A percentile compares a stretch with the other conserved stretches of the same genome.
Conservation (phyloP, 2,113 vertebrate species). For the Ciconia maguari region DNA sequence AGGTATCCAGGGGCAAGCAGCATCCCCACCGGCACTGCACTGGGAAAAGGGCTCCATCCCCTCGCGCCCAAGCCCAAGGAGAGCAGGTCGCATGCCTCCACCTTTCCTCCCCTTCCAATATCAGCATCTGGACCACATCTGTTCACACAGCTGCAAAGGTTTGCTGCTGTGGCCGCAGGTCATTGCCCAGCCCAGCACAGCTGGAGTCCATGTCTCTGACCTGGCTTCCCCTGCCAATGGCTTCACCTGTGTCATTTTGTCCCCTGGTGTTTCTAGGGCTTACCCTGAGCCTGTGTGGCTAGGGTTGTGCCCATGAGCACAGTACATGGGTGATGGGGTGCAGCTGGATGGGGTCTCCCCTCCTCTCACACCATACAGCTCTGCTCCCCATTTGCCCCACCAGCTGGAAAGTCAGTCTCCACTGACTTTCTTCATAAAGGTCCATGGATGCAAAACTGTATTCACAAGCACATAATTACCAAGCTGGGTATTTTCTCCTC, state of each 20-base stretch:
- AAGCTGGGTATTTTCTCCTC: constrained; percentile 39
- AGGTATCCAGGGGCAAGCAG: not conserved
- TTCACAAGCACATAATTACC: constrained; percentile 41
- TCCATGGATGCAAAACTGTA: not conserved
- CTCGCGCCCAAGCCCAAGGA: not conserved
- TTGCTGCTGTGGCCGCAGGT: not conserved
- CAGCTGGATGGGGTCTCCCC: not conserved
- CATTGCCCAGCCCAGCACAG: not conserved
- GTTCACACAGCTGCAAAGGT: not conserved
- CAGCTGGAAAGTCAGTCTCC: not conserved
- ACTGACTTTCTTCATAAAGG: not conserved
- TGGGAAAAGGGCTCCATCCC: not conserved
- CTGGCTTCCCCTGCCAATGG: not conserved
- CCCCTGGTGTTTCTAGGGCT: not conserved
- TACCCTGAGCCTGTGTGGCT: not conserved
- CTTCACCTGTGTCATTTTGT: not conserved
- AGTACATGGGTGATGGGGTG: not conserved
- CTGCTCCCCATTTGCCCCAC: not conserved
- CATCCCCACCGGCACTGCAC: not conserved
- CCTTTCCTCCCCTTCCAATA: not conserved
- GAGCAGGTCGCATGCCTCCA: not conserved
- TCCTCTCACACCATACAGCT: not conserved
- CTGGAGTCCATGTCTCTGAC: not conserved
- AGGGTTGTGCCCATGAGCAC: not conserved
- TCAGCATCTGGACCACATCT: not conserved